Percentiles rank a stretch among this genome's conserved stretches.
Conservation (phyloP, 1,140 invertebrate genomes). For the Sitodiplosis mosellana region DNA sequence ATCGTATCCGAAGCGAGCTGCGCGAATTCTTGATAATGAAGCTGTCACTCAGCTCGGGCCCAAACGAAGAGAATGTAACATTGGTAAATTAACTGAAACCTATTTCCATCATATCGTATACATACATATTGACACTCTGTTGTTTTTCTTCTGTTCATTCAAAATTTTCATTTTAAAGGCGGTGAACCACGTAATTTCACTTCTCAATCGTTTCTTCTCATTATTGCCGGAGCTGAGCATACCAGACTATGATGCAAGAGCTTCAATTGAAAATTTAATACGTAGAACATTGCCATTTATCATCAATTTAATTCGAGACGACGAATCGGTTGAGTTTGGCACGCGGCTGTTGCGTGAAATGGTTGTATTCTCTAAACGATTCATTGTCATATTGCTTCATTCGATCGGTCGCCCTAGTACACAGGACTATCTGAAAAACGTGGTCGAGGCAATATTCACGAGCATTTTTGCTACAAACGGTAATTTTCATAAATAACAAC, state of each 20-base stretch:
- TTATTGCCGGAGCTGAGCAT: slow-evolving; percentile 14
- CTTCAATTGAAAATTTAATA: slow-evolving; percentile 19
- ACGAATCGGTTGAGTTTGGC: slow-evolving; percentile 22
- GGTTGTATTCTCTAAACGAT: slow-evolving; percentile 12
- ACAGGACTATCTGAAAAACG: slow-evolving; percentile 16
- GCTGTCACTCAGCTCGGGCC: slow-evolving; percentile 5
- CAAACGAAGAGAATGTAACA: not conserved
- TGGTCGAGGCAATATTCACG: not conserved
- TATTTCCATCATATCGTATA: too few relatives aligned
- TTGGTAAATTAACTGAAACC: too few relatives aligned
- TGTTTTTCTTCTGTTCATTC: not conserved
- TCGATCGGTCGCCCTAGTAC: slow-evolving; percentile 15
- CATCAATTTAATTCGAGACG: slow-evolving; percentile 23
- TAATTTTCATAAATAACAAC: too few relatives aligned
- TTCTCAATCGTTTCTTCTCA: slow-evolving; percentile 13
- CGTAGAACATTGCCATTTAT: slow-evolving; percentile 11
- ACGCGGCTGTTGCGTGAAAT: slow-evolving; percentile 23
- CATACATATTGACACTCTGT: too few relatives aligned
- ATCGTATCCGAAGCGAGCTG: slow-evolving; percentile 6
- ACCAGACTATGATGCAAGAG: slow-evolving; percentile 17
- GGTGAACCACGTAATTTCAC: slow-evolving; percentile 12
- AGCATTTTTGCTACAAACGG: too few relatives aligned
- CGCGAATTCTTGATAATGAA: slow-evolving; percentile 9
- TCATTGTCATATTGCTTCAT: slow-evolving; percentile 7
- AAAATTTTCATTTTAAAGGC: slow-evolving; percentile 2